phyloP scores from a whole-genome alignment of 2,888 invertebrate genomes.

The Fragum whitleyi region DNA sequence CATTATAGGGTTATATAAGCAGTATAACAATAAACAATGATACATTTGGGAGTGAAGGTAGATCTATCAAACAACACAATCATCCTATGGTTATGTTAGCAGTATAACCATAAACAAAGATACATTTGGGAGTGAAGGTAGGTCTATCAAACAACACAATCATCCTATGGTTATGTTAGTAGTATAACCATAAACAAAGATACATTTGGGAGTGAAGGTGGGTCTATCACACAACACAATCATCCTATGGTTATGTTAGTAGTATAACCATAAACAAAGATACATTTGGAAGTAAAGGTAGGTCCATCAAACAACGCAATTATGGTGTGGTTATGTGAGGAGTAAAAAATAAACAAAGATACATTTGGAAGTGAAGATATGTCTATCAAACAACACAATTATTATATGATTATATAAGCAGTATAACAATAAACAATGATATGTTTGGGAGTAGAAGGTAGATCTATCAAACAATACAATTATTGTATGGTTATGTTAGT shows the following conservation, averaged over 20 bases:
- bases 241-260: slow-evolving; percentile 45
- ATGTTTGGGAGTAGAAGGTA: no score
- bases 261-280: slow-evolving; percentile 31
- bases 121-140: slow-evolving; percentile 58
- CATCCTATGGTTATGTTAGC: slow-evolving; percentile 45
- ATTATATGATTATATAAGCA: no score
- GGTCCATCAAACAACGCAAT: not conserved
- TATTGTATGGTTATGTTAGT: slow-evolving; percentile 43
- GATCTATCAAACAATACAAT: slow-evolving; percentile 34
- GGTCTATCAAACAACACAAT: not conserved
- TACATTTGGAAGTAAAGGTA: slow-evolving; percentile 57
- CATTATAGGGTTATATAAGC: slow-evolving; percentile 43
- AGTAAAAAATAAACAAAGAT: slow-evolving; percentile 29
- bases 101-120: slow-evolving; percentile 32
- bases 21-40: slow-evolving; percentile 31
- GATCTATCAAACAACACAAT: slow-evolving; percentile 34
- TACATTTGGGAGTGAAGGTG: slow-evolving; percentile 58
- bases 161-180: slow-evolving; percentile 45
- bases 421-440: no score
- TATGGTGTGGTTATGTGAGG: slow-evolving; percentile 44
- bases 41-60: slow-evolving; percentile 58
- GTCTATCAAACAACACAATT: no score
- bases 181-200: slow-evolving; percentile 31
- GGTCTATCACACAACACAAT: slow-evolving; percentile 34
- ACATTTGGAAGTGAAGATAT: slow-evolving; percentile 59